Conservation (phyloP, 2,888 invertebrate genomes). For the Amiota minor region DNA sequence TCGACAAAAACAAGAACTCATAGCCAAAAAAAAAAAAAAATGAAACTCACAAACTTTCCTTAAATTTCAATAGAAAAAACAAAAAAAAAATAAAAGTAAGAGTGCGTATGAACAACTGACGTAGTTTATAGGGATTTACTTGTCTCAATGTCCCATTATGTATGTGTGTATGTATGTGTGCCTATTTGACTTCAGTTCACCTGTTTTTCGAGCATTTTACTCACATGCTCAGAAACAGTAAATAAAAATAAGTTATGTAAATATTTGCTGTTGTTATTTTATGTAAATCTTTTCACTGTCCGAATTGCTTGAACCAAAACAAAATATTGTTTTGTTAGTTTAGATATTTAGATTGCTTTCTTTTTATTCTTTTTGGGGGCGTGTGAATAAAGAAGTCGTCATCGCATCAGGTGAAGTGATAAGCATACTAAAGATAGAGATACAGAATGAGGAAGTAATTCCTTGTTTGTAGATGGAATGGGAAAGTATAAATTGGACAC, state of each 20-base stretch:
- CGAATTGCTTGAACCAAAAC: no score
- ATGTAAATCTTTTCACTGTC: not conserved
- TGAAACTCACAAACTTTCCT: no score
- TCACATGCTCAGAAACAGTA: not conserved
- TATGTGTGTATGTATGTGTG: no score
- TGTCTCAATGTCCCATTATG: no score
- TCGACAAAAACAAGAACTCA: slow-evolving; percentile 42
- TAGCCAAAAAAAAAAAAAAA: no score
- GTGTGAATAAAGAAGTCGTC: slow-evolving; percentile 16
- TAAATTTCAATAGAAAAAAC: no score
- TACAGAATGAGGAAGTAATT: slow-evolving; percentile 5
- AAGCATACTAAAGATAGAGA: not conserved
- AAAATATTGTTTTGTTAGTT: no score
- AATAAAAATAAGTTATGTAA: slow-evolving; percentile 29
- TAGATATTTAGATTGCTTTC: slow-evolving; percentile 33
- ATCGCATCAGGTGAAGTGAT: not conserved
- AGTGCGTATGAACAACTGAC: no score
- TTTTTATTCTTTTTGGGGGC: slow-evolving; percentile 25
- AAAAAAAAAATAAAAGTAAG: no score
- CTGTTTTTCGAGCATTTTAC: not conserved
- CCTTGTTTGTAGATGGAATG: not conserved
- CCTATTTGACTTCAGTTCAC: no score
- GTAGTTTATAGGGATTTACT: no score
- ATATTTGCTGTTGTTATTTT: slow-evolving; percentile 36
- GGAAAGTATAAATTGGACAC: slow-evolving; percentile 28